Evolutionary conservation across 2,797 vertebrate species (phyloP).

Genomic region (Lophius americanus): DNA sequence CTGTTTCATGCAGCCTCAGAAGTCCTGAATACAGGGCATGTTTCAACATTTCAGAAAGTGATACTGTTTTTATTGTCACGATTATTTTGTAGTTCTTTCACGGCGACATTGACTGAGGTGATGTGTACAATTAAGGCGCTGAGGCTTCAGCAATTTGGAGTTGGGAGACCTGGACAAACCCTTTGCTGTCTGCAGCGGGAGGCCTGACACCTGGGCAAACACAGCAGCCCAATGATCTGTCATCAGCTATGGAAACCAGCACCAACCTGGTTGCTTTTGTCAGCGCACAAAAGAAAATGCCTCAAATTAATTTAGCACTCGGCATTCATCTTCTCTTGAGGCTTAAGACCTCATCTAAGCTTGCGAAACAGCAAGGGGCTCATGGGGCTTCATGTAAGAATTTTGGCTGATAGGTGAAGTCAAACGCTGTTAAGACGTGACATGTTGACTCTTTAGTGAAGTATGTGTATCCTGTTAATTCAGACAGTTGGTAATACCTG

Average conservation of each 20-base stretch:
- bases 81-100: conserved; percentile 76
- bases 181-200: conserved; percentile 80
- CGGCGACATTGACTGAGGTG: conserved; percentile 70
- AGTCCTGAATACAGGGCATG: conserved; percentile 64
- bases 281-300: conserved; percentile 85
- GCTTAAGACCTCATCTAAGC: conserved; percentile 81
- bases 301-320: conserved; percentile 86
- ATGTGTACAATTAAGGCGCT: conserved; percentile 73
- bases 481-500: conserved; percentile 78
- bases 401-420: conserved; percentile 78
- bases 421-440: conserved; percentile 78
- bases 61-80: conserved; percentile 55
- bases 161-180: conserved; percentile 78
- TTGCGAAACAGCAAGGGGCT: conserved; percentile 78
- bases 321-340: conserved; percentile 80
- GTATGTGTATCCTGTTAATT: conserved; percentile 80
- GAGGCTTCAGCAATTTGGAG: conserved; percentile 72
- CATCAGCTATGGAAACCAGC: conserved; percentile 86
- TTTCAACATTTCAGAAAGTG: conserved; percentile 59
- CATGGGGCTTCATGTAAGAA: conserved; percentile 79
- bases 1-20: conserved; percentile 49
- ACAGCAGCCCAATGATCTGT: conserved; percentile 85
- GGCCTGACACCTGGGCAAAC: conserved; percentile 90
- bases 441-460: conserved; percentile 78
- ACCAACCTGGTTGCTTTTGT: conserved; percentile 83